Base-by-base conservation (phyloP, 2,113 vertebrate species). In the Uria aalge region DNA sequence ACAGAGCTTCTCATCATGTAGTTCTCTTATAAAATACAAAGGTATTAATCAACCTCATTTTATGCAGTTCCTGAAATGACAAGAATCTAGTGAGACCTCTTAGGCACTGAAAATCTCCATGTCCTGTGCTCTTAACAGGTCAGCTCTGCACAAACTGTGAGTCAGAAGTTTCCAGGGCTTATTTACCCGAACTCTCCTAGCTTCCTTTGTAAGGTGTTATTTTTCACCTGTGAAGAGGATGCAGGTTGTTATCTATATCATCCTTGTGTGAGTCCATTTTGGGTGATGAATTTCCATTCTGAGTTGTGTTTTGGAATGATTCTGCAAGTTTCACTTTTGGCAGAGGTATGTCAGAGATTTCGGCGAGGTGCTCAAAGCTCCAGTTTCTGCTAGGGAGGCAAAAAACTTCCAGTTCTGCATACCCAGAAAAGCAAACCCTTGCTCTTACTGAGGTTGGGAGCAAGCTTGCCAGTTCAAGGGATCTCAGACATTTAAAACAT, bases 331-430 rank as follows among this genome's bases (percentile, higher is more conserved):
- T 56, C 20, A 12, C 10, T 81, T 73, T 56, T 57, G 67, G 53
- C 27, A 56, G 48, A 40, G 8, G 9, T 60, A 29, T 10, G 3
- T 15, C 29, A 47, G 32, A 38, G 57, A 36, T 29, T 15, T 9
- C 3, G 2, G 2, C 29, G 55, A 52, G 22, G 40, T 0, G 1
- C 8, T 56, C 24, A 50, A 0, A 0, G 2, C 9, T 52, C 50
- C 62, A 16, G 11, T 34, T 88, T 69, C 32, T 90, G 3, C 7
- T 24, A 34, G 19, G 20, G 30, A 76, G 24, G 23, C 13, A 72
- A 60, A 85, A 85, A 78, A 2, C 16, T 50, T 36, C 30, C 13
- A 64, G 21, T 56, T 85, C 21, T 68, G 20, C 15, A 47, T n/a
- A 36, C 8, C 21, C 2, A 67, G 14, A 55, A 88, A 68, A 68